These are phyloP conservation scores for Anagyrus pseudococci DNA, from an alignment of 2,888 invertebrate species.

Conservation along the genomic window DNA sequence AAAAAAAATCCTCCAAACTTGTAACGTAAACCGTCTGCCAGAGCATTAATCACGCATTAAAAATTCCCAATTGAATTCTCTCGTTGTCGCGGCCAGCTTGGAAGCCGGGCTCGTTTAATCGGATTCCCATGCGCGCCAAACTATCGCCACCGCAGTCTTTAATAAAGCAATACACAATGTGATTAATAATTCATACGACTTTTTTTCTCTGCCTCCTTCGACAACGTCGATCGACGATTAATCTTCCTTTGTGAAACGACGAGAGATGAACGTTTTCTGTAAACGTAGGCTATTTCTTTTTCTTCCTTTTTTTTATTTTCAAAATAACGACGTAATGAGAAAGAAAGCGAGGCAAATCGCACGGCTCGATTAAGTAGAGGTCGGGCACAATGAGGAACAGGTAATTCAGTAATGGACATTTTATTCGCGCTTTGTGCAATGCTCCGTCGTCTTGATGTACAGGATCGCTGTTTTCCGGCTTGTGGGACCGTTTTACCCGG, in stretches of 20 bases:
- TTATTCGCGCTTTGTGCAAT: neutral
- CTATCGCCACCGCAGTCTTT: too few relatives aligned
- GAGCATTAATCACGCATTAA: neutral
- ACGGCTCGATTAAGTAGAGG: neutral
- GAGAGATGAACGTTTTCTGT: too few relatives aligned
- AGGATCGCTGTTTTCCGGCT: too few relatives aligned
- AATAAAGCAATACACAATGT: neutral
- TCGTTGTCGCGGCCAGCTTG: neutral
- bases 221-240: neutral
- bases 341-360: neutral
- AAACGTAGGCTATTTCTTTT: too few relatives aligned
- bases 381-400: neutral
- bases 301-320: neutral
- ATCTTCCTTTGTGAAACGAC: too few relatives aligned
- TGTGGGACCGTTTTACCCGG: too few relatives aligned
- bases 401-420: neutral
- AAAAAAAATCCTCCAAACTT: too few relatives aligned
- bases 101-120: neutral
- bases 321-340: neutral
- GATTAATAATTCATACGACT: conserved; percentile 5
- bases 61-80: neutral
- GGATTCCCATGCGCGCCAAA: neutral
- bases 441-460: too few relatives aligned
- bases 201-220: neutral
- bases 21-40: neutral